Base-by-base conservation (phyloP, 2,797 vertebrate species). In the Paratrypauchen microcephalus region DNA sequence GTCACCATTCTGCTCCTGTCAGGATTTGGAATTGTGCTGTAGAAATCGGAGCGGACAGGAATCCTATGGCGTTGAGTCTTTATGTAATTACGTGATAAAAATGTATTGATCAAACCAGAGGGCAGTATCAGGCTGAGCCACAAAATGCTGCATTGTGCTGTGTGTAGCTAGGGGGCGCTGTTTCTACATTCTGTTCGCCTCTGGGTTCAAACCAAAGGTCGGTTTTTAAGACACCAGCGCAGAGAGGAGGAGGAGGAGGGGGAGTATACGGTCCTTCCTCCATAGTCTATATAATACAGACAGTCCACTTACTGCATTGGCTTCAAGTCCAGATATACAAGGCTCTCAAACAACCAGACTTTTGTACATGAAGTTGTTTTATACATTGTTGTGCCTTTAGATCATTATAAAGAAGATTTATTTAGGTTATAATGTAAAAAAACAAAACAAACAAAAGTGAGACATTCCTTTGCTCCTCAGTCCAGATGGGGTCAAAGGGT, bases 341-440 rank as follows among this genome's bases (percentile, higher is more conserved):
- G 32, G 41, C 41, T 95, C 95, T 93, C 92, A 93, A 92, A 94
- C 92, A 94, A 94, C 88, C 86, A 89, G 94, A 95, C 85, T 76
- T 85, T 86, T 92, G 92, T 96, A 97, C 92, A 96, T 85, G 84
- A 90, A 87, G 78, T 86, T 39, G 70, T 83, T 90, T 89, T 89
- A 89, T 91, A 91, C 89, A 90, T 87, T 75, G 79, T 88, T 92
- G 93, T 95, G 92, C 93, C 94, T 94, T 86, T 94, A 93, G 91
- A 85, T 91, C 88, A 89, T 73, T 76, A 89, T 90, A 93, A 95
- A 92, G 89, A 93, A 90, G 90, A 91, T 79, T 86, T 92, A 45
- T 45, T 92, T 84, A 74, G 86, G 41, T 92, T 90, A 93, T 89
- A 91, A 85, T 83, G 87, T 91, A 88, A 79, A 89, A 89, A 92